A percentile compares a stretch with the other conserved stretches of the same genome.
phyloP scores from a whole-genome alignment of 2,888 invertebrate species.

The Monochamus alternatus region DNA sequence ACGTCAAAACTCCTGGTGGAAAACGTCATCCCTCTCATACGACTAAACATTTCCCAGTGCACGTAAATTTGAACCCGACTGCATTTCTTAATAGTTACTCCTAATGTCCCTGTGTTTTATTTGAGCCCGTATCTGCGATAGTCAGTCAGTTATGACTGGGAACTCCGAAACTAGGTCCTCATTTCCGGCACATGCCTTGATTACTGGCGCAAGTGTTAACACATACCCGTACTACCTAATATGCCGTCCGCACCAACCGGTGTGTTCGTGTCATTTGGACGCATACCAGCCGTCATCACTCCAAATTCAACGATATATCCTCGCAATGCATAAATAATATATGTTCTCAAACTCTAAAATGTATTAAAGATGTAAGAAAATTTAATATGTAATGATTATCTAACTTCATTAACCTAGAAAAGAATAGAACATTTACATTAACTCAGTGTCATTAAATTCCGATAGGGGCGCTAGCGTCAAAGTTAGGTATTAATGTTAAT shows the following conservation, averaged over 20 bases:
- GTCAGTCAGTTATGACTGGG: constrained; percentile 19
- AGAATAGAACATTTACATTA: too few species aligned
- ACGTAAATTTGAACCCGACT: neutral
- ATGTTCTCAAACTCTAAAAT: too few species aligned
- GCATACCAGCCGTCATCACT: too few species aligned
- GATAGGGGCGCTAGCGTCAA: too few species aligned
- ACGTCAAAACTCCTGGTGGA: neutral
- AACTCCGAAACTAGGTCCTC: constrained; percentile 25
- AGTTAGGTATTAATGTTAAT: too few species aligned
- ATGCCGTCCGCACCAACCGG: constrained; percentile 15
- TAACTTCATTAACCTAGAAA: too few species aligned
- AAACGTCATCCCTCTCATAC: neutral
- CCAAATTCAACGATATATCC: too few species aligned
- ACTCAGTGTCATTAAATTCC: too few species aligned
- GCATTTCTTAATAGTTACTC: neutral
- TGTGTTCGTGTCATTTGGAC: constrained; percentile 7
- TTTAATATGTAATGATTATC: too few species aligned
- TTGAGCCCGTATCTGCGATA: neutral
- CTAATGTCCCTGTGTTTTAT: neutral
- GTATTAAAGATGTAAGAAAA: too few species aligned
- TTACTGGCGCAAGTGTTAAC: constrained; percentile 32
- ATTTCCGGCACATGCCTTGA: constrained; percentile 34
- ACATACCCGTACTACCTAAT: constrained; percentile 17
- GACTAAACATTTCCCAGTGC: neutral
- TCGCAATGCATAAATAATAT: too few species aligned